A percentile compares a stretch with the other conserved stretches of the same genome.
phyloP scores from a whole-genome alignment of 2,113 vertebrate genomes.

The Carollia perspicillata region DNA sequence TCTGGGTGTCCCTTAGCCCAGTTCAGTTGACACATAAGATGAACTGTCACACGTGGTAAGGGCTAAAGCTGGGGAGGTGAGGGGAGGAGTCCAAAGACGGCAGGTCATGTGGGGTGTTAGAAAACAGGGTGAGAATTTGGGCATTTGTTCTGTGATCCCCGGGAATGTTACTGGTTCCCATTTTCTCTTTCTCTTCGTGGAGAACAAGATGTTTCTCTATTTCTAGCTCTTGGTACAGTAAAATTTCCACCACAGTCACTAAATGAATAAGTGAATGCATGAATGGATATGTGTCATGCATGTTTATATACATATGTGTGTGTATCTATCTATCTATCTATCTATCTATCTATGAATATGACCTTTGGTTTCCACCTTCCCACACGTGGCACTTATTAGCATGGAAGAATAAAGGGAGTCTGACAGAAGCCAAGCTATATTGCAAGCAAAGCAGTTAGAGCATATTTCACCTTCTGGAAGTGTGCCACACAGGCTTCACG shows the following conservation, averaged over 20 bases:
- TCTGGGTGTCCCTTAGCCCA: not conserved
- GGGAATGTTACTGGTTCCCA: not conserved
- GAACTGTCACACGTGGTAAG: not conserved
- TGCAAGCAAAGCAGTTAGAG: constrained; percentile 47
- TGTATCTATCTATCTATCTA: not conserved
- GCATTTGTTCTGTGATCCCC: not conserved
- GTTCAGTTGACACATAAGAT: not conserved
- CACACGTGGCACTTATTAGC: not conserved
- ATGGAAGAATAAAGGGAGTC: constrained; percentile 6
- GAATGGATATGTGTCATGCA: not conserved
- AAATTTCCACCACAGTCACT: not conserved
- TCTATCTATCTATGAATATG: not conserved
- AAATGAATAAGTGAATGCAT: not conserved
- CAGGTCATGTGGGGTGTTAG: not conserved
- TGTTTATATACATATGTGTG: not conserved
- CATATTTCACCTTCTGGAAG: constrained; percentile 29
- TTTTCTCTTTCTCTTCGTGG: not conserved
- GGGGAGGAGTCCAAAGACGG: not conserved
- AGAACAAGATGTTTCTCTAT: not conserved
- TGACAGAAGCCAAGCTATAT: constrained; percentile 31
- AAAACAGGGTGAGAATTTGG: not conserved
- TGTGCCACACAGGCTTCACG: not conserved
- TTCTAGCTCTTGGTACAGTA: not conserved
- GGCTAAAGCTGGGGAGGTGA: not conserved
- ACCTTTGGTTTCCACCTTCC: not conserved